Evolutionary conservation across 37 sponge, comb jelly and placozoan species (phyloP).

Genomic region (Theonella swinhoei): DNA sequence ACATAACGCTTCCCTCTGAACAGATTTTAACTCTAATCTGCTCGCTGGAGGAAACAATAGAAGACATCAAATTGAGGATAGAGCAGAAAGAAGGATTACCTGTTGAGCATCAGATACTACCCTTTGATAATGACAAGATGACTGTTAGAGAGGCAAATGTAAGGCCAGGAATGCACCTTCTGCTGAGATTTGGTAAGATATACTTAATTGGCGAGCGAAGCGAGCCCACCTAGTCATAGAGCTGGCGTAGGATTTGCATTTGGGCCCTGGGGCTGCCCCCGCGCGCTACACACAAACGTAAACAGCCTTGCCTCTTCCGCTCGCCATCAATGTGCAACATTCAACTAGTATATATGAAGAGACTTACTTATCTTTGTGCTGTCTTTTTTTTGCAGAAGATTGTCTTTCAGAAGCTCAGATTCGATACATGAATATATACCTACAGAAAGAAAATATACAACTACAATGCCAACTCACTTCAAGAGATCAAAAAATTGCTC

Average conservation of each 20-base stretch:
- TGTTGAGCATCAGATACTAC: not conserved
- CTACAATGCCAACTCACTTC: not conserved
- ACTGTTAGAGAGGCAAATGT: not conserved
- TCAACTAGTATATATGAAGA: not conserved
- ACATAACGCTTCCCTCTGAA: not conserved
- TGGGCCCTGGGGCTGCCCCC: too few relatives aligned
- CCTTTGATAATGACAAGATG: not conserved
- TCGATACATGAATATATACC: not conserved
- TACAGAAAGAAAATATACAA: too few relatives aligned
- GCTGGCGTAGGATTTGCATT: too few relatives aligned
- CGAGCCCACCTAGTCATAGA: too few relatives aligned
- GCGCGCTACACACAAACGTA: too few relatives aligned
- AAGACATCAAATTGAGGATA: not conserved
- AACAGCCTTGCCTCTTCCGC: too few relatives aligned
- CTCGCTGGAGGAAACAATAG: not conserved
- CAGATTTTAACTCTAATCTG: not conserved
- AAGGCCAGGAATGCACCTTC: not conserved
- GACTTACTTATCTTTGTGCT: too few relatives aligned
- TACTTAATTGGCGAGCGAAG: too few relatives aligned
- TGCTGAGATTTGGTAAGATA: not conserved
- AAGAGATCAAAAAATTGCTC: not conserved
- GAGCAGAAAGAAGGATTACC: not conserved
- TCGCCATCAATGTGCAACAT: too few relatives aligned
- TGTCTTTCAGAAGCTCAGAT: not conserved
- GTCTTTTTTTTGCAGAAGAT: too few relatives aligned